Base-by-base conservation (phyloP, 2,113 vertebrate genomes). In the Camelus bactrianus region DNA sequence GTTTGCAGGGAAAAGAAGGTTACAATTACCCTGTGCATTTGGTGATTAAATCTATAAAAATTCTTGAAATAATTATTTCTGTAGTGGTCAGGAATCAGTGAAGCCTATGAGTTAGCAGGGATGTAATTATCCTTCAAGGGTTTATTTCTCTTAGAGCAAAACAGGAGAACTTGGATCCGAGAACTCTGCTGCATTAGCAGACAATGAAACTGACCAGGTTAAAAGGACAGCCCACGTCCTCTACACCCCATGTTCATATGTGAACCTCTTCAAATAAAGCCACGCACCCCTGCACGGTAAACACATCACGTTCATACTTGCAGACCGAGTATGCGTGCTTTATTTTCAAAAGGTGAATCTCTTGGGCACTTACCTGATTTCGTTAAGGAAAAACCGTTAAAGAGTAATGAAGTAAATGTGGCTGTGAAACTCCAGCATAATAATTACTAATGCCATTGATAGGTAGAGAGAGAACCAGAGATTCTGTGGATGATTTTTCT, bases 61-160 rank as follows among this genome's bases (percentile, higher is more conserved):
- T 81, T 95, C 32, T 92, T 81, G 52, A 91, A 93, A 60, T 42
- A 87, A 42, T 95, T 90, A 91, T 79, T 92, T 93, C 83, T 50
- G 26, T 83, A 56, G 48, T 91, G 52, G 48, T 88, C 22, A 83
- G 35, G 38, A 94, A 64, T 58, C 79, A 38, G 20, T 50, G 32
- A 90, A 92, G 38, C 14, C 32, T 19, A 1, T 58, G 89, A 91
- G 46, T 91, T 79, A 32, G 38, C 52, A 65, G 64, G 35, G 14
- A 80, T 58, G 11, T 94, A 92, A 62, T 90, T 92, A 90, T 60
- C 17, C 30, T 89, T 58, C 30, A 73, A 70, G 50, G 65, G 20
- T 90, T 15, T 42, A 6, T 94, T 85, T 88, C 82, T 96, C 22
- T 38, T 38, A 48, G 65, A 77, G 28, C 52, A 17, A 28, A 3